Percentiles rank a stretch among this genome's conserved stretches.
These are phyloP conservation scores for Tiliacea citrago DNA, from an alignment of 2,888 invertebrate species.

Conservation along the genomic window DNA sequence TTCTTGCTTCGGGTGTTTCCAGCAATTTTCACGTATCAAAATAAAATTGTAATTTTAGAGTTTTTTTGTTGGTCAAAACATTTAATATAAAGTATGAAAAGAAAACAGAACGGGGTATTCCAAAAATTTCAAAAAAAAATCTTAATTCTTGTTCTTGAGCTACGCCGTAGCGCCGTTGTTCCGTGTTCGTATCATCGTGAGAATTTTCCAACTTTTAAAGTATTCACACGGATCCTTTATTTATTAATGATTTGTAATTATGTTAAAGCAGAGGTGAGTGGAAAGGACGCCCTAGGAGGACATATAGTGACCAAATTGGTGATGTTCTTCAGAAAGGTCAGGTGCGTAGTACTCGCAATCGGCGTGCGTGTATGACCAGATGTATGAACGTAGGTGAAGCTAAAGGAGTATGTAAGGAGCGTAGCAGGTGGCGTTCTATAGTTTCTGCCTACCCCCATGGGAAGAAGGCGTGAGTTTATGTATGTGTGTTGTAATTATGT, in stretches of 20 bases:
- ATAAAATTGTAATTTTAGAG: neutral
- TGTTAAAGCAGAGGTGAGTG: no score
- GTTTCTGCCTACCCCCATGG: no score
- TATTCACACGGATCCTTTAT: neutral
- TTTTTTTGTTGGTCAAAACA: neutral
- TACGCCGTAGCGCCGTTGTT: neutral
- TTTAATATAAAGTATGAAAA: neutral
- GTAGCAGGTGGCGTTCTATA: no score
- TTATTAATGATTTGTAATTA: neutral
- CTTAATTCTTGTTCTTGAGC: neutral
- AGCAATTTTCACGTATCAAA: neutral
- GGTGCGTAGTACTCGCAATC: no score
- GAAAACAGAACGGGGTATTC: neutral
- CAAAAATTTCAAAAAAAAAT: neutral
- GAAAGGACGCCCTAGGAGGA: no score
- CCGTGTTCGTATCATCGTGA: neutral
- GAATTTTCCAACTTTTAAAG: neutral
- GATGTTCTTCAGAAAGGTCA: no score
- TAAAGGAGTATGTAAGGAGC: no score
- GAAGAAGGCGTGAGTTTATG: no score
- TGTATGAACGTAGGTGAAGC: no score
- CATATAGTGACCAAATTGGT: no score
- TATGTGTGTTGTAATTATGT: neutral
- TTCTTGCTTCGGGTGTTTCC: no score
- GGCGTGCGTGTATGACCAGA: no score